These are phyloP conservation scores for Ceraclea dissimilis DNA, from an alignment of 2,888 invertebrate genomes.

Conservation along the genomic window DNA sequence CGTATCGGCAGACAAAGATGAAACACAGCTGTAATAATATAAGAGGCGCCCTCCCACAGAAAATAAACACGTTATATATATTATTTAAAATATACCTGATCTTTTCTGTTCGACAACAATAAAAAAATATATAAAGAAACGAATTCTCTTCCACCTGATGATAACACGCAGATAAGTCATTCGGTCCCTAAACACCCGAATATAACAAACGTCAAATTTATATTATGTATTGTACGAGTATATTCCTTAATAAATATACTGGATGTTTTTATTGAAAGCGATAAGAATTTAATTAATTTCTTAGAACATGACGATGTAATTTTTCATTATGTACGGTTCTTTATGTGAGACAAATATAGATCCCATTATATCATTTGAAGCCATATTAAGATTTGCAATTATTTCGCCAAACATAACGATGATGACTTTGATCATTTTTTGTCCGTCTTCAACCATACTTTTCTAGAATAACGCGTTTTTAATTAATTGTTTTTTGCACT, in stretches of 20 bases:
- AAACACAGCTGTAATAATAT: not conserved
- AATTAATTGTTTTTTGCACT: too few species aligned
- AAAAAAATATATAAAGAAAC: not conserved
- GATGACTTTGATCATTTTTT: too few species aligned
- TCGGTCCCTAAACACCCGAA: not conserved
- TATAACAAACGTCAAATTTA: not conserved
- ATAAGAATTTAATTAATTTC: not conserved
- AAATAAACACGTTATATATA: conserved; percentile 1
- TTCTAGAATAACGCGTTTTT: too few species aligned
- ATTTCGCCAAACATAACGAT: too few species aligned
- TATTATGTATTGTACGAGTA: too few species aligned
- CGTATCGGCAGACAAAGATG: too few species aligned
- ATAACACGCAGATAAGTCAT: not conserved
- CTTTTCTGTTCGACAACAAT: not conserved
- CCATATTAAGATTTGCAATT: too few species aligned
- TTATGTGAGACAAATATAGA: too few species aligned
- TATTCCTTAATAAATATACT: too few species aligned
- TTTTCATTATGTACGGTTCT: too few species aligned
- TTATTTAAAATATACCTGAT: conserved; percentile 1
- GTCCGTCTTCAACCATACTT: too few species aligned
- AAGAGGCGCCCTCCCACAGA: not conserved
- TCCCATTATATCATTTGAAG: too few species aligned
- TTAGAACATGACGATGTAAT: not conserved
- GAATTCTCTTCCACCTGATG: not conserved
- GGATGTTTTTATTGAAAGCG: not conserved